Evolutionary conservation across 2,888 invertebrate genomes (phyloP).

Genomic region (Macrosoma leucophasiata): DNA sequence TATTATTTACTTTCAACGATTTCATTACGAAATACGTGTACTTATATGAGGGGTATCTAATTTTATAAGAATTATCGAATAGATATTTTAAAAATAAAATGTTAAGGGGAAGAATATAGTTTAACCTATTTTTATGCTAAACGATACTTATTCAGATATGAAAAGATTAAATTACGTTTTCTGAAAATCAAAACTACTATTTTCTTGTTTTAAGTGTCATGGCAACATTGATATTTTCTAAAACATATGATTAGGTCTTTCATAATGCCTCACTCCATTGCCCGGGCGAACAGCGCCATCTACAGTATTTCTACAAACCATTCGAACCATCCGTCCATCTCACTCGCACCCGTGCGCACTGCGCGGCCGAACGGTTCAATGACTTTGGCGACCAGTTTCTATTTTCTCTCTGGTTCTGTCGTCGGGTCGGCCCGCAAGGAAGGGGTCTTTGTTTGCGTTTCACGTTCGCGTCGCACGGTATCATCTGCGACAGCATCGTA

Average conservation of each 20-base stretch:
- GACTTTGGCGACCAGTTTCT: slow-evolving; percentile 73
- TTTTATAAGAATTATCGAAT: too few species aligned
- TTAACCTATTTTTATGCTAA: too few species aligned
- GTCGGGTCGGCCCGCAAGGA: slow-evolving; percentile 60
- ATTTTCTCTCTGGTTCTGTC: slow-evolving; percentile 75
- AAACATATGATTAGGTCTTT: slow-evolving; percentile 49
- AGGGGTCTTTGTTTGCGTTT: slow-evolving; percentile 75
- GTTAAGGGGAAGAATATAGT: too few species aligned
- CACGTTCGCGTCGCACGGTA: slow-evolving; percentile 70
- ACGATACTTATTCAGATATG: too few species aligned
- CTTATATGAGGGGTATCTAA: too few species aligned
- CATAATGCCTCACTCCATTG: slow-evolving; percentile 32
- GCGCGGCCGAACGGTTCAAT: slow-evolving; percentile 70
- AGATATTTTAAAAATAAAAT: too few species aligned
- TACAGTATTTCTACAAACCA: slow-evolving; percentile 30
- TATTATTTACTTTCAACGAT: too few species aligned
- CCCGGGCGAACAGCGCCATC: slow-evolving; percentile 38
- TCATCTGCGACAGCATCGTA: slow-evolving; percentile 56
- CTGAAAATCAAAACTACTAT: slow-evolving; percentile 2
- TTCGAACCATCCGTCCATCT: slow-evolving; percentile 36
- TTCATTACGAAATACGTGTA: too few species aligned
- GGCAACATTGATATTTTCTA: too few species aligned
- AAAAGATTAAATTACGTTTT: slow-evolving; percentile 6
- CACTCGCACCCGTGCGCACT: slow-evolving; percentile 55
- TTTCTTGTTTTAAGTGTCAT: too few species aligned